Evolutionary conservation across 2,797 vertebrate genomes (phyloP), one percentile per base, ranked within the genome.

Genomic region (Sebastolobus alascanus): DNA sequence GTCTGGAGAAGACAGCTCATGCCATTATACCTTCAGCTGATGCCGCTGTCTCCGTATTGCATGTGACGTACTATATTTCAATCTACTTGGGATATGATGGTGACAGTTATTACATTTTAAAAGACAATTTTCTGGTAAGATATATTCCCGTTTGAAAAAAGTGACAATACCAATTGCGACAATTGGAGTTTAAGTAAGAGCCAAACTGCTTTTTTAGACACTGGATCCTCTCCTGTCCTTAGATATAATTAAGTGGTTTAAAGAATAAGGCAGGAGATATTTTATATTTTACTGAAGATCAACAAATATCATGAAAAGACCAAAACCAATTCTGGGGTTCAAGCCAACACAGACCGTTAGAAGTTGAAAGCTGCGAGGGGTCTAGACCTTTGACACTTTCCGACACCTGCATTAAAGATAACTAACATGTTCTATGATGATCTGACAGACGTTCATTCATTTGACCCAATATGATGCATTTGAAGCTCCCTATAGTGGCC

Each of bases 51-150:
- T 72, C 43, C 4, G 2, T 75, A 74, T 78, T 3, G 25, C 79
- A 74, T 75, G 55, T 59, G 70, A 77, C 68, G 20, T 46, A 27
- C 52, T 68, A 25, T 56, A 74, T 78, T 86, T 74, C 66, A 75
- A 22, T 75, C 35, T 75, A 60, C 65, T 83, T 43, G 55, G 73
- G 79, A 58, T 29, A 25, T 27, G n/a, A 33, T 10, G 2, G 29
- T 77, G 77, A 83, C 87, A 87, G 60, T 75, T 88, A 75, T 56
- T 77, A 59, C 58, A 68, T 73, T 84, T 82, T 52, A 68, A 80
- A 68, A 71, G 40, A 77, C 20, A 25, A 66, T 82, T 76, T 83
- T 66, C 50, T 33, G 55, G 18, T 60, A 56, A 40, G 40, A 81
- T 35, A 72, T 70, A 66, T 85, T 59, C 43, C 55, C 18, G 35